Base-by-base conservation (phyloP, 2,797 vertebrate genomes). In the Muscicapa striata region DNA sequence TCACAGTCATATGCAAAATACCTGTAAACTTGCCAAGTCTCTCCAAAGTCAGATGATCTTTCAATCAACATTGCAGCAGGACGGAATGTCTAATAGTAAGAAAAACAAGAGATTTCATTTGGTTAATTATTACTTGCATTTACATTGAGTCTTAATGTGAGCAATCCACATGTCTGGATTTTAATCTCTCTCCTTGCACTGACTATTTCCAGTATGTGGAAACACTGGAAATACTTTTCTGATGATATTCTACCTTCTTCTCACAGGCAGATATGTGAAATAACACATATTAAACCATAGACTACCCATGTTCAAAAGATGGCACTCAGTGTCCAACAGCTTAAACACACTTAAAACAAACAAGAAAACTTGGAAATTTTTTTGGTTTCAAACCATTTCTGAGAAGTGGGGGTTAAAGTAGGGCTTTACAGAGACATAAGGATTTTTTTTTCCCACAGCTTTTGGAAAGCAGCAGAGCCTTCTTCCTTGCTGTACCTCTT, bases 1-100 rank as follows among this genome's bases (percentile, higher is more conserved):
- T 99, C 99, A 7, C 99, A 99, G 97, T 99, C 99, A 32, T 99
- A 99, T 19, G 99, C 99, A 34, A 99, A 99, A 97, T 99, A 99
- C 23, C 99, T 98, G 78, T 99, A 99, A 59, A 99, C 98, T 41
- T 99, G 98, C 99, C 99, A 99, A 0, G 98, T 98, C 89, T 98
- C 98, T 78, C 99, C 99, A 38, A 99, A 99, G 97, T 99, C 99
- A 11, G 99, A 97, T 1, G 99, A 99, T 36, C 99, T 98, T 95
- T 99, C 99, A 38, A 99, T 99, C 94, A 98, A 94, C 99, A 99
- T 99, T 54, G 99, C 98, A 68, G 99, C 98, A 13, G 99, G 99
- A 13, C 99, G 98, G 95, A 99, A 99, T 0, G 99, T 99, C 99
- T 99, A 69, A 89, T 0, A 21, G 73, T 29, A 54, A 64, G 30